These are phyloP conservation scores for Hapalemur alaotrensis DNA, from an alignment of 2,797 vertebrate species.

Conservation along the genomic window DNA sequence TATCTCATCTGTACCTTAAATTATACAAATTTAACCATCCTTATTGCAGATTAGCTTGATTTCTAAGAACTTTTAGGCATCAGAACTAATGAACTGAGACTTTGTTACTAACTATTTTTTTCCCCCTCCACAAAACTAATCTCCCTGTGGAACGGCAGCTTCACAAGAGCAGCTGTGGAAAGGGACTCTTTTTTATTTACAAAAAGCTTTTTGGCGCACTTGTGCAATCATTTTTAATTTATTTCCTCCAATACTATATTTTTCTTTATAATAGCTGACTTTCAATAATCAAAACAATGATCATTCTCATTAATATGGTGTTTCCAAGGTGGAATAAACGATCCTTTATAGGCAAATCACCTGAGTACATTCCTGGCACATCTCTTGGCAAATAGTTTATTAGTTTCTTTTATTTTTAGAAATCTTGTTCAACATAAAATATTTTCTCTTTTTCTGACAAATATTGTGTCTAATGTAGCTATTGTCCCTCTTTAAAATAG, in stretches of 20 bases:
- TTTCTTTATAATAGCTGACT: not conserved
- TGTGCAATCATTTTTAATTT: not conserved
- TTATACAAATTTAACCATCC: conserved; percentile 43
- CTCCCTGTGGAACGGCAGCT: not conserved
- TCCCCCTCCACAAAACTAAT: not conserved
- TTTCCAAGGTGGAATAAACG: not conserved
- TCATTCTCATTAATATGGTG: not conserved
- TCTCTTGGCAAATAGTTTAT: not conserved
- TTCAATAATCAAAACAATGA: not conserved
- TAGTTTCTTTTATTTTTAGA: not conserved
- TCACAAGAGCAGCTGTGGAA: not conserved
- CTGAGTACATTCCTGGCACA: not conserved
- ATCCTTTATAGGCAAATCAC: not conserved
- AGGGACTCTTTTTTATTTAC: not conserved
- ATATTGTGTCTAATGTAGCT: not conserved
- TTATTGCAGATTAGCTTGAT: conserved; percentile 24
- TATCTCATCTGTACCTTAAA: conserved; percentile 57
- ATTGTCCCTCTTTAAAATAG: not conserved
- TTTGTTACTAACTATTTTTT: not conserved
- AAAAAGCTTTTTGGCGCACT: not conserved
- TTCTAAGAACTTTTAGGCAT: conserved; percentile 31
- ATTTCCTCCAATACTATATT: not conserved
- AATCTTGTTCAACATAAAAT: conserved; percentile 2
- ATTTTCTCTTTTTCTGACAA: not conserved
- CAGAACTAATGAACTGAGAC: conserved; percentile 44